Conservation (phyloP, 2,797 vertebrate species). For the Myripristis jacobus region DNA sequence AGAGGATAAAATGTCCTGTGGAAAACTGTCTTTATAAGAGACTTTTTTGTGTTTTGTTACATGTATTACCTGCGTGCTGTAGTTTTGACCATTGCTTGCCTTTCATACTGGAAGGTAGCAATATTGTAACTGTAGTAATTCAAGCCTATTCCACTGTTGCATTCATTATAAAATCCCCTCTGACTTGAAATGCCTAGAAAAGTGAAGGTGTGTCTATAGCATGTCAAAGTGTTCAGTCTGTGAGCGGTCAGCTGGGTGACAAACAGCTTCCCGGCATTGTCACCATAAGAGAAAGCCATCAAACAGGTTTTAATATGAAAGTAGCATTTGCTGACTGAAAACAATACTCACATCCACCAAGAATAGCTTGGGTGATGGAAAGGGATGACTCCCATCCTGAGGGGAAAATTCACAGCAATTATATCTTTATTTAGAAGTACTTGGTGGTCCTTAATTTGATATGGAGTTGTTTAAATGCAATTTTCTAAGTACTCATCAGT, state of each 20-base stretch:
- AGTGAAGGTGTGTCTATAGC: conserved; percentile 61
- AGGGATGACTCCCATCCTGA: conserved; percentile 79
- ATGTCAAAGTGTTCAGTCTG: conserved; percentile 53
- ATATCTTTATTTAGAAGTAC: conserved; percentile 69
- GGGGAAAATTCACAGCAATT: conserved; percentile 70
- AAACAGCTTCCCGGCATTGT: conserved; percentile 86
- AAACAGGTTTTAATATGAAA: conserved; percentile 77
- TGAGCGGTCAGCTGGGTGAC: conserved; percentile 72
- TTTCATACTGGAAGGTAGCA: conserved; percentile 1
- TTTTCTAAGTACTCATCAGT: conserved; percentile 66
- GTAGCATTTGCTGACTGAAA: conserved; percentile 78
- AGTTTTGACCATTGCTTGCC: neutral
- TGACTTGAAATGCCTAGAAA: conserved; percentile 27
- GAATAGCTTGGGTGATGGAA: conserved; percentile 82
- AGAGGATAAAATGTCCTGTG: too few species aligned
- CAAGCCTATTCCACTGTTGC: neutral
- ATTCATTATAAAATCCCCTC: neutral
- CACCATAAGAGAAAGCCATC: conserved; percentile 73
- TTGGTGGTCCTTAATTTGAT: conserved; percentile 70
- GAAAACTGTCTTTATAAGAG: too few species aligned
- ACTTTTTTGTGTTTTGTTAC: neutral
- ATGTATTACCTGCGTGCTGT: neutral
- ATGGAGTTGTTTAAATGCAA: conserved; percentile 63
- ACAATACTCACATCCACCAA: conserved; percentile 79
- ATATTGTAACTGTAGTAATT: neutral